phyloP scores from a whole-genome alignment of 2,888 invertebrate species.

The Acanthosoma haemorrhoidale region DNA sequence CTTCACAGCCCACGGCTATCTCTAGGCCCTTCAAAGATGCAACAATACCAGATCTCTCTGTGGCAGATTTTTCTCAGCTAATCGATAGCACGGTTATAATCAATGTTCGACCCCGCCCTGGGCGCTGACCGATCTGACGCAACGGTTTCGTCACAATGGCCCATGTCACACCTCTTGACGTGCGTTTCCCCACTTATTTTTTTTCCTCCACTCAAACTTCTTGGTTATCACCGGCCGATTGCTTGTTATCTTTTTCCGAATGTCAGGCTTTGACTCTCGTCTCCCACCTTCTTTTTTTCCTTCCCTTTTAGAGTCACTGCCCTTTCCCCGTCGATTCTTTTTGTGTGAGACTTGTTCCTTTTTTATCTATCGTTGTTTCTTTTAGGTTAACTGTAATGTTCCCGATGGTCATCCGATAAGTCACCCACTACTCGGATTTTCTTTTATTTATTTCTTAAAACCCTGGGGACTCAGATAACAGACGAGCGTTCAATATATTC shows the following conservation, averaged over 20 bases:
- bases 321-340: not conserved
- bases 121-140: not conserved
- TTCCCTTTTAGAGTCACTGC: not conserved
- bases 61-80: not conserved
- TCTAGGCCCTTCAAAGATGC: not conserved
- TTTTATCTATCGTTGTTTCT: not conserved
- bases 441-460: too few relatives aligned
- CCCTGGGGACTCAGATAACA: too few relatives aligned
- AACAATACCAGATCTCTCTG: not conserved
- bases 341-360: not conserved
- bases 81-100: constrained; percentile 8
- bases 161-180: not conserved
- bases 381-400: not conserved
- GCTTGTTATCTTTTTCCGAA: not conserved
- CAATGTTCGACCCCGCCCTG: not conserved
- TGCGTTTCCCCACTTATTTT: constrained; percentile 5
- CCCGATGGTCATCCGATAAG: not conserved
- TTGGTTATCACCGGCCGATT: not conserved
- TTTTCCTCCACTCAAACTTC: not conserved
- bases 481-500: too few relatives aligned
- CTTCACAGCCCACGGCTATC: too few relatives aligned
- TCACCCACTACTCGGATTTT: too few relatives aligned
- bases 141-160: constrained; percentile 1
- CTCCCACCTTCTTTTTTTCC: not conserved
- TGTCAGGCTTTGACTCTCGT: not conserved